Base-by-base conservation (phyloP, 1,140 invertebrate species). In the Kradibia gibbosae region DNA sequence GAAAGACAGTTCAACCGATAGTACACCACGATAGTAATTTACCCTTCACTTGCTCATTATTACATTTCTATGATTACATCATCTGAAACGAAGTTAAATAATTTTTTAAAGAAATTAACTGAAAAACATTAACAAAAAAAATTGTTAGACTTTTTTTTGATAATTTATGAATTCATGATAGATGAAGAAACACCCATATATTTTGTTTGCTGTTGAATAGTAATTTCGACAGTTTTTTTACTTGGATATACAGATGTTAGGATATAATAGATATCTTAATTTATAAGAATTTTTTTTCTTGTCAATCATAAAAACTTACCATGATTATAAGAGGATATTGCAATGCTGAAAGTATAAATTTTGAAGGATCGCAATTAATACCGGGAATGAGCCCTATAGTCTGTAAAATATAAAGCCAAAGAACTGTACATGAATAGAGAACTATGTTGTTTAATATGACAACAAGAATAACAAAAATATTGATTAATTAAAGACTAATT, bases 141-240 rank as follows among this genome's bases (percentile, higher is more conserved):
- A 39, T 67, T 67, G 34, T 4, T 1, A 3, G 13, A 67, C 20
- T 67, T 67, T 67, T 67, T 34, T 22, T n/a, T 39, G 62, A 67
- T 15, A 39, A 10, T 67, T 67, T 39, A 67, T 67, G 28, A 34
- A 15, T 67, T 36, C 4, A 22, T 22, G 34, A 39, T 67, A n/a
- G 62, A 39, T 67, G 62, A 17, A 67, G 34, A n/a, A 67, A n/a
- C n/a, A 13, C 25, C 31, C 25, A 2, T 60, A 28, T 60, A 8
- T 28, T 60, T 60, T 31, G 15, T 55, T 55, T 55, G 53, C 22
- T n/a, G 53, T 55, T 55, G 53, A 20, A 4, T 65, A 20, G 60
- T 65, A 67, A 36, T 4, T 67, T 67, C 25, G 62, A 39, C 62
- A 67, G 34, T 36, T 67, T 36, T 67, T 67, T 67, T 67, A 39